Evolutionary conservation across 2,888 invertebrate genomes (phyloP), one percentile per base, ranked within the genome.

Genomic region (Stratiomys singularior): DNA sequence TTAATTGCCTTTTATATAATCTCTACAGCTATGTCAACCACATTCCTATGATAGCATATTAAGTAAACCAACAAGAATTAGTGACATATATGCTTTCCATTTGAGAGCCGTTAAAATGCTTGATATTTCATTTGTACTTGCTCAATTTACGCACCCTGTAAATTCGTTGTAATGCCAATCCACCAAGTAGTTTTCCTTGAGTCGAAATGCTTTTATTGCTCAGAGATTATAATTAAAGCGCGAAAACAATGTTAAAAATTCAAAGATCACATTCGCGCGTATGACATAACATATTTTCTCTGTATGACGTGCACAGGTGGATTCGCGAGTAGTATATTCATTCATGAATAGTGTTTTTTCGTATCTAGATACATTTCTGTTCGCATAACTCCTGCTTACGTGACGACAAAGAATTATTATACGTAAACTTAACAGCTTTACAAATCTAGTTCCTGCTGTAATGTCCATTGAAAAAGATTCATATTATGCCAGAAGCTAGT

Each of bases 331-430:
- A n/a, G 58, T 74, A 60, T 37, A 74, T 15, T 74, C 74, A 74
- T 60, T 74, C 74, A 74, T 74, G 60, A 74, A 74, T 25, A 23
- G 60, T 74, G 74, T 21, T 23, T 23, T 58, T 37, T 72, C n/a
- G 60, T 58, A 18, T 58, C 23, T 23, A 60, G 60, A 37, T 58
- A 28, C 44, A 37, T 60, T 74, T 74, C 30, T 74, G 58, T 21
- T 60, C 60, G n/a, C 58, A 72, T 30, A n/a, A 28, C 25, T 56
- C 58, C 37, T 44, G 15, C 25, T 11, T 18, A 15, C 0, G 60
- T 25, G 60, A 60, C 25, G 13, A 60, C 25, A 60, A 60, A 60
- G 52, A 13, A 15, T 60, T 7, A 60, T 60, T 21, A 60, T 25
- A 60, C 5, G 23, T 7, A 7, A 21, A 11, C 23, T 25, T 60